Conservation (phyloP, 1,140 invertebrate genomes). For the Drosophila tropicalis region DNA sequence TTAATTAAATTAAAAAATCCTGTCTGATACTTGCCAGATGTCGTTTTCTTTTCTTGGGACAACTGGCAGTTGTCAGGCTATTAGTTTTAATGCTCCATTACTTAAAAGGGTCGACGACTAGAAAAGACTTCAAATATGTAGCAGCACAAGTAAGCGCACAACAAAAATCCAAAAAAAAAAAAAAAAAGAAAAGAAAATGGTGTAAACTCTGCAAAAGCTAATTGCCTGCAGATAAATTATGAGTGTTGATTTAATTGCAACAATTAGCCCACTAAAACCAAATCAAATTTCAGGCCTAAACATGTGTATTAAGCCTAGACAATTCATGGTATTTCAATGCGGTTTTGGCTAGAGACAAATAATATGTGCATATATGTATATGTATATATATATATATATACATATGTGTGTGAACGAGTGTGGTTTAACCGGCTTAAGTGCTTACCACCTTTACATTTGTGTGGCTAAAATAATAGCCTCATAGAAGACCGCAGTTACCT, state of each 20-base stretch:
- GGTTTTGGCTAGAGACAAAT: conserved; percentile 1
- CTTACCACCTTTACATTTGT: not conserved
- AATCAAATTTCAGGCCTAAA: conserved; percentile 7
- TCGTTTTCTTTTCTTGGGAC: conserved; percentile 13
- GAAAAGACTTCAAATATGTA: not conserved
- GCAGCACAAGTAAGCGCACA: too few species aligned
- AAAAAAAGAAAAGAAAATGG: not conserved
- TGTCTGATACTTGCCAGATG: conserved; percentile 33
- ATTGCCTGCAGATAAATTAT: not conserved
- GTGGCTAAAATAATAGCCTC: not conserved
- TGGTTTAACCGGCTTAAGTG: conserved; percentile 33
- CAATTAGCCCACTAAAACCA: conserved; percentile 4
- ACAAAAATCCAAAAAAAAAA: not conserved
- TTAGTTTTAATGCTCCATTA: conserved; percentile 50
- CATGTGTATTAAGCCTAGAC: conserved; percentile 9
- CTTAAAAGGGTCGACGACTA: conserved; percentile 4
- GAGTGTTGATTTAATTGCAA: not conserved
- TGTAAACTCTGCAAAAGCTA: not conserved
- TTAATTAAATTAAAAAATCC: conserved; percentile 61
- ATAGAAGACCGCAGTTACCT: not conserved
- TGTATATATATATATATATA: not conserved
- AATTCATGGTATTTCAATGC: conserved; percentile 14
- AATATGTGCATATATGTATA: not conserved
- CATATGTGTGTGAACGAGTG: conserved; percentile 22
- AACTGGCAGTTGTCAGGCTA: conserved; percentile 46